Percentiles rank a stretch among this genome's conserved stretches.
These are phyloP conservation scores for Drosophila dunni DNA, from an alignment of 1,140 invertebrate species.

Conservation along the genomic window DNA sequence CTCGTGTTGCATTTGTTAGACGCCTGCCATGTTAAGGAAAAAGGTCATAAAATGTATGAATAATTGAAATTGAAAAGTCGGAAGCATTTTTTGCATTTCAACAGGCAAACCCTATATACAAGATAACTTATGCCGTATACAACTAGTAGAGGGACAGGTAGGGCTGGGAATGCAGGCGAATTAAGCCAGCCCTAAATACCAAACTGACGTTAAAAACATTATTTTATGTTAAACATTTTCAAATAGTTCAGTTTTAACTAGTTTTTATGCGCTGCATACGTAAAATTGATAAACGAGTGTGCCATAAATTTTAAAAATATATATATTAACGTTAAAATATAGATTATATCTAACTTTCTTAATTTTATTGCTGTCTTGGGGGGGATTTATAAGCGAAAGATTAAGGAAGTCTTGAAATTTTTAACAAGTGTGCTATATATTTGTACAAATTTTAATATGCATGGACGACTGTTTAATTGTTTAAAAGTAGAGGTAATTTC, in stretches of 20 bases:
- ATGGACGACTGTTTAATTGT: too few relatives aligned
- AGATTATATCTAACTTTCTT: not conserved
- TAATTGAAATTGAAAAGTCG: constrained; percentile 82
- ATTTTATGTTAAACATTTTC: constrained; percentile 80
- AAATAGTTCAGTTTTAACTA: constrained; percentile 10
- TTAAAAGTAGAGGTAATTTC: constrained; percentile 2
- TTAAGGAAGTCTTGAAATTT: not conserved
- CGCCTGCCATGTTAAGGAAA: constrained; percentile 69
- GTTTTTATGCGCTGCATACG: not conserved
- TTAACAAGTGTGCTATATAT: too few relatives aligned
- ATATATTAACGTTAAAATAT: too few relatives aligned
- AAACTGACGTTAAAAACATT: constrained; percentile 78
- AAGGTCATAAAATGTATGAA: constrained; percentile 82
- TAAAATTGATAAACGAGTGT: constrained; percentile 1
- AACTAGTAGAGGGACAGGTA: not conserved
- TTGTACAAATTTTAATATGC: not conserved
- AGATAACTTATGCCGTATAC: constrained; percentile 8
- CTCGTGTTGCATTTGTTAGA: constrained; percentile 46
- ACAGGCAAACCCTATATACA: constrained; percentile 41
- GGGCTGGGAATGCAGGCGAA: not conserved
- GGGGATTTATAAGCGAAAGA: not conserved
- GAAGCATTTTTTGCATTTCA: constrained; percentile 74
- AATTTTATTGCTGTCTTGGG: not conserved
- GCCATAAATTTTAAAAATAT: not conserved
- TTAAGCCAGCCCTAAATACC: constrained; percentile 37